Conservation (phyloP, 2,797 vertebrate species). For the Anguilla marmorata region DNA sequence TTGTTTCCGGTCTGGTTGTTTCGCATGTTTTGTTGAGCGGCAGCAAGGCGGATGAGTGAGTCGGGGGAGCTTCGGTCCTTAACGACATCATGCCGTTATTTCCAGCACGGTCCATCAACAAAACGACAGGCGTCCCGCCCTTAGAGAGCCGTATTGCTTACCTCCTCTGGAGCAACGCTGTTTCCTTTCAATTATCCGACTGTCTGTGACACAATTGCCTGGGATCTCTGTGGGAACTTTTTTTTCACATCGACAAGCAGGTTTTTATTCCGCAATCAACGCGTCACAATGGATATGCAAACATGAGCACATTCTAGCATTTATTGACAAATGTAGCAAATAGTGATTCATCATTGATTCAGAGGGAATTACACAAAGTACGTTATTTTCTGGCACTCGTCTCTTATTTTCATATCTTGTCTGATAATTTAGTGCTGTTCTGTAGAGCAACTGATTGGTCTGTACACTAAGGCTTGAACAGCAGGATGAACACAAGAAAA, state of each 20-base stretch:
- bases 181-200: slow-evolving; percentile 51
- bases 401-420: not conserved
- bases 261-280: slow-evolving; percentile 1
- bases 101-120: slow-evolving; percentile 66
- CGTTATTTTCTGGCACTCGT: slow-evolving; percentile 4
- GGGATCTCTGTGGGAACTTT: not conserved
- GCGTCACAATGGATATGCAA: not conserved
- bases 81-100: slow-evolving; percentile 62
- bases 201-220: slow-evolving; percentile 27
- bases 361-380: not conserved
- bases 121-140: slow-evolving; percentile 66
- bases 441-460: not conserved
- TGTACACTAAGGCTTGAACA: too few relatives aligned
- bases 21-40: not conserved
- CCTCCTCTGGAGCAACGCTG: slow-evolving; percentile 47
- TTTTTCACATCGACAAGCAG: too few relatives aligned
- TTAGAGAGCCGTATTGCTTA: slow-evolving; percentile 64
- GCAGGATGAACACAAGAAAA: too few relatives aligned
- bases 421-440: not conserved
- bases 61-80: slow-evolving; percentile 27
- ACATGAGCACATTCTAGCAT: not conserved
- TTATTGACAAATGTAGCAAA: not conserved
- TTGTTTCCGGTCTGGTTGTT: not conserved
- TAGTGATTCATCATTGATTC: not conserved
- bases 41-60: not conserved